These are phyloP conservation scores for Globicephala melas DNA, from an alignment of 2,113 vertebrate species.

Conservation along the genomic window DNA sequence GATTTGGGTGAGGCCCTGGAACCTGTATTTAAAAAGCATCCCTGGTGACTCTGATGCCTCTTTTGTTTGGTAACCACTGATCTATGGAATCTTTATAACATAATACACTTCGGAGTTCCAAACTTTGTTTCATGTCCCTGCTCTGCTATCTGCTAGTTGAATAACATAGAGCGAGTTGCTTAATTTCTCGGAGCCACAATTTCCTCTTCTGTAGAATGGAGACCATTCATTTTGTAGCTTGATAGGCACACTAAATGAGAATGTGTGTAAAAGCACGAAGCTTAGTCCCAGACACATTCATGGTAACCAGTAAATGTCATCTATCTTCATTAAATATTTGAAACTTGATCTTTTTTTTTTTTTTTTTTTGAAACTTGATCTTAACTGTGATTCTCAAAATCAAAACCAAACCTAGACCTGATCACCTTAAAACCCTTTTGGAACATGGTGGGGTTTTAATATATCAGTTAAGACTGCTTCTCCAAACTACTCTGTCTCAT, in stretches of 20 bases:
- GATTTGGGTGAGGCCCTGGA: not conserved
- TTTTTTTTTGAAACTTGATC: not conserved
- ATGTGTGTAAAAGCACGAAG: not conserved
- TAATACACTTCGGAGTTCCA: not conserved
- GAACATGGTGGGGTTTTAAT: not conserved
- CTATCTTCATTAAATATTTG: not conserved
- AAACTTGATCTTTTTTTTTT: not conserved
- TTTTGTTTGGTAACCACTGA: not conserved
- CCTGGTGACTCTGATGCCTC: not conserved
- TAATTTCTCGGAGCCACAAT: not conserved
- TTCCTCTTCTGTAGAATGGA: not conserved
- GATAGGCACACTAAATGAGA: not conserved
- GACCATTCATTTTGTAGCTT: not conserved
- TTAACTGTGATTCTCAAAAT: not conserved
- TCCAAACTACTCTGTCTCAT: not conserved
- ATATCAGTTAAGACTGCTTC: not conserved
- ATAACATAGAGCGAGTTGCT: not conserved
- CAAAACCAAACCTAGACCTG: not conserved
- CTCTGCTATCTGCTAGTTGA: not conserved
- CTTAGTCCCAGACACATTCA: not conserved
- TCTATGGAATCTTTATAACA: not conserved
- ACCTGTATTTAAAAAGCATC: slow-evolving; percentile 3
- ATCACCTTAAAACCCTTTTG: not conserved
- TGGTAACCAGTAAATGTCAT: not conserved
- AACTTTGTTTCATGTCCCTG: not conserved